phyloP scores from a whole-genome alignment of 2,888 invertebrate species.

The Sinotaia quadrata region DNA sequence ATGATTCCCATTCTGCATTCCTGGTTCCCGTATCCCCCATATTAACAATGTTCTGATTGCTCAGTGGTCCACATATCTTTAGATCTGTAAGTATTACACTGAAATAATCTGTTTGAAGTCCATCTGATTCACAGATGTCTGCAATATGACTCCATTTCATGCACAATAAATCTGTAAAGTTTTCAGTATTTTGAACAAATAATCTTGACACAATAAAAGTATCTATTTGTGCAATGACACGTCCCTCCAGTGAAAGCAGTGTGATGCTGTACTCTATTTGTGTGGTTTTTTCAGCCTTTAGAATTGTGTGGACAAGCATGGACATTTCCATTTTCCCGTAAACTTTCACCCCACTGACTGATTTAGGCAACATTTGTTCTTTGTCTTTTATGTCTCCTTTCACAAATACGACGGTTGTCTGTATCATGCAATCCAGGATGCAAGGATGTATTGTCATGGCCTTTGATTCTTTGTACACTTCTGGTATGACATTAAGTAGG shows the following conservation, averaged over 20 bases:
- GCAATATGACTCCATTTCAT: neutral
- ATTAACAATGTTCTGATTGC: too few relatives aligned
- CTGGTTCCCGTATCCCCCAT: too few relatives aligned
- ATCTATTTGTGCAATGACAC: slow-evolving; percentile 45
- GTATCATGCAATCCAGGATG: slow-evolving; percentile 45
- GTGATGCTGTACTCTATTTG: slow-evolving; percentile 38
- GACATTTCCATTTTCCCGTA: slow-evolving; percentile 32
- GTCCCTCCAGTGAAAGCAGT: slow-evolving; percentile 41
- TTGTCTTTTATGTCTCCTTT: slow-evolving; percentile 8
- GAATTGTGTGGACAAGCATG: slow-evolving; percentile 41
- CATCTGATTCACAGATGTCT: neutral
- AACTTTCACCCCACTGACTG: slow-evolving; percentile 32
- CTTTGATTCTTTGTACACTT: slow-evolving; percentile 30
- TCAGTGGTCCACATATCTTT: too few relatives aligned
- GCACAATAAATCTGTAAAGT: neutral
- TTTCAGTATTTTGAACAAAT: neutral
- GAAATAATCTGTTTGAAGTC: neutral
- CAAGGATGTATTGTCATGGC: slow-evolving; percentile 45
- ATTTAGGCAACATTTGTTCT: slow-evolving; percentile 38
- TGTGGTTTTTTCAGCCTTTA: slow-evolving; percentile 21
- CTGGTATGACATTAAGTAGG: slow-evolving; percentile 34
- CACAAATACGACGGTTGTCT: slow-evolving; percentile 38
- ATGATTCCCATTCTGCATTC: neutral
- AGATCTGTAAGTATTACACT: neutral
- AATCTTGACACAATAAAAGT: slow-evolving; percentile 19